Evolutionary conservation across 2,113 vertebrate genomes (phyloP), one percentile per base, ranked within the genome.

Genomic region (Parotia lawesii): DNA sequence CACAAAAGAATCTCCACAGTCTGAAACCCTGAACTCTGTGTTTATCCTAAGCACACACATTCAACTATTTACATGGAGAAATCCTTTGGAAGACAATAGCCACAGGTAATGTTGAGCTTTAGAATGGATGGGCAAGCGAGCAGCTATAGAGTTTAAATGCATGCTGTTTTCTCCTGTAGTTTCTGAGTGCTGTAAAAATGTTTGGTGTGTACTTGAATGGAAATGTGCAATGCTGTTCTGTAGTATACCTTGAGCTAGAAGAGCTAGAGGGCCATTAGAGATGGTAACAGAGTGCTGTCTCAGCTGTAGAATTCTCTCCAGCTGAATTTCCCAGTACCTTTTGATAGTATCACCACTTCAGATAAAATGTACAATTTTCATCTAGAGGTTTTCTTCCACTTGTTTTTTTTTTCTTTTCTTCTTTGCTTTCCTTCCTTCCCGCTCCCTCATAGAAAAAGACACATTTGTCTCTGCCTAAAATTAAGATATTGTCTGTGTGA

Each of bases 391-490:
- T 89, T 89, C 47, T 48, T 79, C 12, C 53, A 50, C 38, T 5
- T 15, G n/a, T 19, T 13, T 53, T 33, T n/a, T 27, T 21, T 18
- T 15, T 6, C 16, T 19, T 37, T 42, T 29, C 28, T 13, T 1
- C 3, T 64, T 47, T 61, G 3, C 12, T 90, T 77, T 56, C 13
- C 28, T 73, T 84, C 37, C 51, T 51, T 87, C 13, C 31, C 2
- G 29, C 40, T 77, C 29, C 35, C 35, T 86, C 66, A 81, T 76
- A 27, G 9, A 82, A 95, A 81, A 84, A 83, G 54, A 86, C 27
- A 95, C 35, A 82, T 92, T 93, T 91, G 15, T 90, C 38, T 87
- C 56, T 91, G 57, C 81, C 83, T 91, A 92, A 95, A 95, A 91
- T 94, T 76, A 91, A 61, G 90, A 44, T 67, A 90, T 85, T 66